phyloP scores from a whole-genome alignment of 2,888 invertebrate genomes.

The Drosophila barbarae region DNA sequence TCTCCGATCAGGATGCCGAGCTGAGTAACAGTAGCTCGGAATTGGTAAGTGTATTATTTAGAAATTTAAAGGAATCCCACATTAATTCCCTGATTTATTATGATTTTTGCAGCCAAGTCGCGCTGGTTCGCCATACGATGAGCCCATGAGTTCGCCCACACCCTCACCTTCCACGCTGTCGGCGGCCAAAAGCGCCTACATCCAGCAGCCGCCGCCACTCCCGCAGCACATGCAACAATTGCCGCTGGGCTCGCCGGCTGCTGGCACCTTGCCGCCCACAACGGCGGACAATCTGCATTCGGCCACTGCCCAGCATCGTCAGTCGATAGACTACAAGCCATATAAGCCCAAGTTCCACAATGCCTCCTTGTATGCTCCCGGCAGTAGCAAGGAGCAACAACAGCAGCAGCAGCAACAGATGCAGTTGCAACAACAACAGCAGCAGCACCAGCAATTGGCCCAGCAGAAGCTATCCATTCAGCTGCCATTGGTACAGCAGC shows the following conservation, averaged over 20 bases:
- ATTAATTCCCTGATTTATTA: background rate
- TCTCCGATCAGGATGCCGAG: slow-evolving; percentile 83
- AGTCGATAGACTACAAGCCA: slow-evolving; percentile 81
- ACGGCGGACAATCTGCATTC: slow-evolving; percentile 52
- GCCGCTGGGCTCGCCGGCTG: slow-evolving; percentile 76
- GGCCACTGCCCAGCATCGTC: slow-evolving; percentile 69
- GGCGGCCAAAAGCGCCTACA: slow-evolving; percentile 66
- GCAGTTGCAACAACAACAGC: slow-evolving; percentile 48
- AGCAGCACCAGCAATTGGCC: slow-evolving; percentile 36
- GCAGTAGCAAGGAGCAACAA: slow-evolving; percentile 43
- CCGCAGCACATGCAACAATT: slow-evolving; percentile 67
- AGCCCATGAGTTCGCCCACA: slow-evolving; percentile 65
- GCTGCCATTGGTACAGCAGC: slow-evolving; percentile 28
- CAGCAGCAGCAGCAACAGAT: slow-evolving; percentile 42
- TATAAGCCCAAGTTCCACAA: slow-evolving; percentile 89
- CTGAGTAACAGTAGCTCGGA: slow-evolving; percentile 79
- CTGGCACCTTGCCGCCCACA: slow-evolving; percentile 72
- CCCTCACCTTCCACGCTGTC: slow-evolving; percentile 69
- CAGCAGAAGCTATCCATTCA: slow-evolving; percentile 44
- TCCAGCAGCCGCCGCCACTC: slow-evolving; percentile 62
- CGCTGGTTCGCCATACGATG: slow-evolving; percentile 78
- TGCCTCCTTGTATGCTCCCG: slow-evolving; percentile 81
- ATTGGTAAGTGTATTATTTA: slow-evolving; percentile 64
- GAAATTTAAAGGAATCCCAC: background rate
- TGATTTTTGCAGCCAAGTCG: slow-evolving; percentile 72